Percentiles rank a stretch among this genome's conserved stretches.
These are phyloP conservation scores for Spodoptera picta DNA, from an alignment of 2,888 invertebrate genomes.

Conservation along the genomic window DNA sequence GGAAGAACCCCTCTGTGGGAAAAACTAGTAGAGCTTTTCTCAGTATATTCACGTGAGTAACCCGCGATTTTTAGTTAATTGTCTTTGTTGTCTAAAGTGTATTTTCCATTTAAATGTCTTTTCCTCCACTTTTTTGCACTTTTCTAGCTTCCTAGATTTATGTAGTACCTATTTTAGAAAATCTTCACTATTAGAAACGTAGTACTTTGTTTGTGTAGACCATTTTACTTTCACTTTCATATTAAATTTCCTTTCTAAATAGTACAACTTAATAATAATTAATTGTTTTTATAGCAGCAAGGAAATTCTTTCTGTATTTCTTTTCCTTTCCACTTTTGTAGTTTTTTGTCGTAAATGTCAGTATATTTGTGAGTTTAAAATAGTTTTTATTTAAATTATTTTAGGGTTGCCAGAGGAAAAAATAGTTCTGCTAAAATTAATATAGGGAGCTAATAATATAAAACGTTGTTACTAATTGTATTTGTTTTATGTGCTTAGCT, in stretches of 20 bases:
- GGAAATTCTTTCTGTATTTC: background rate
- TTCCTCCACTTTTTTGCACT: no score
- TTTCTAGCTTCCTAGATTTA: no score
- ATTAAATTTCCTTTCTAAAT: constrained; percentile 2
- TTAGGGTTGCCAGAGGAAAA: constrained; percentile 35
- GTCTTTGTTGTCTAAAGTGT: background rate
- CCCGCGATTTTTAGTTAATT: background rate
- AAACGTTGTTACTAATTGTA: constrained; percentile 38
- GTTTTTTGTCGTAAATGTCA: no score
- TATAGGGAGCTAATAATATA: constrained; percentile 37
- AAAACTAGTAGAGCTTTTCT: no score
- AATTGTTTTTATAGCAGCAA: background rate
- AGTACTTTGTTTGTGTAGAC: no score
- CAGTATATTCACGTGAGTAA: no score
- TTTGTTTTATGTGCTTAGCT: constrained; percentile 51
- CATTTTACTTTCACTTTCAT: background rate
- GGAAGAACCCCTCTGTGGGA: no score
- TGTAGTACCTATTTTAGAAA: no score
- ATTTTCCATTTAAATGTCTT: no score
- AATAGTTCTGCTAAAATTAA: constrained; percentile 27
- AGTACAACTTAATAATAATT: constrained; percentile 25
- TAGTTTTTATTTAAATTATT: background rate
- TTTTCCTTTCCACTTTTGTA: no score
- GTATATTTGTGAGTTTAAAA: no score
- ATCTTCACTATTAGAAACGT: no score